A percentile compares a stretch with the other conserved stretches of the same genome.
phyloP scores from a whole-genome alignment of 1,140 invertebrate species.

The Drosophila punjabiensis region DNA sequence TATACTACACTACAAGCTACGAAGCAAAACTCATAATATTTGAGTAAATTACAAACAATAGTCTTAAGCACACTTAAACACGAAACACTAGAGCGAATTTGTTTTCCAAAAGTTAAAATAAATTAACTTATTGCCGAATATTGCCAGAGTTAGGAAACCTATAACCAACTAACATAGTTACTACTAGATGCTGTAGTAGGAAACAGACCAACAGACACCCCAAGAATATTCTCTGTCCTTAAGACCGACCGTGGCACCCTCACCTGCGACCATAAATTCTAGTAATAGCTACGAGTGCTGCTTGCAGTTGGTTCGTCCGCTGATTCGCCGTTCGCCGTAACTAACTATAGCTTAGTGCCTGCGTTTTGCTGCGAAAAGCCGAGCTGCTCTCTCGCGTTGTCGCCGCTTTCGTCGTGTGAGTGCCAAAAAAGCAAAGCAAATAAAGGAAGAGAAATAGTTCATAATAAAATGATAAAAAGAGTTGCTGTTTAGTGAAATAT shows the following conservation, averaged over 20 bases:
- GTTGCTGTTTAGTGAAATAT: slow-evolving; percentile 64
- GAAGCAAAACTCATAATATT: too few species aligned
- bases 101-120: too few species aligned
- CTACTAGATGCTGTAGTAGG: background rate
- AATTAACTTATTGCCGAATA: too few species aligned
- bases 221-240: background rate
- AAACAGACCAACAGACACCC: slow-evolving; percentile 1
- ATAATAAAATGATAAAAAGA: slow-evolving; percentile 32
- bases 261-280: too few species aligned
- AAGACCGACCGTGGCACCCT: too few species aligned
- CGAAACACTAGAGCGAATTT: too few species aligned
- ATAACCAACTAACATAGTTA: too few species aligned
- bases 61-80: too few species aligned
- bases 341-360: slow-evolving; percentile 54
- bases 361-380: slow-evolving; percentile 72
- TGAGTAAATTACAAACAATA: too few species aligned
- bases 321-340: slow-evolving; percentile 23
- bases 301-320: slow-evolving; percentile 65
- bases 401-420: slow-evolving; percentile 57
- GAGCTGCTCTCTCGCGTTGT: slow-evolving; percentile 64
- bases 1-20: too few species aligned
- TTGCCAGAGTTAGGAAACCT: too few species aligned
- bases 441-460: slow-evolving; percentile 11
- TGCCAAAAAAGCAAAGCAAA: slow-evolving; percentile 36
- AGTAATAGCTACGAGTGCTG: slow-evolving; percentile 45